Base-by-base conservation (phyloP, 2,113 vertebrate genomes). In the Xyrauchen texanus region DNA sequence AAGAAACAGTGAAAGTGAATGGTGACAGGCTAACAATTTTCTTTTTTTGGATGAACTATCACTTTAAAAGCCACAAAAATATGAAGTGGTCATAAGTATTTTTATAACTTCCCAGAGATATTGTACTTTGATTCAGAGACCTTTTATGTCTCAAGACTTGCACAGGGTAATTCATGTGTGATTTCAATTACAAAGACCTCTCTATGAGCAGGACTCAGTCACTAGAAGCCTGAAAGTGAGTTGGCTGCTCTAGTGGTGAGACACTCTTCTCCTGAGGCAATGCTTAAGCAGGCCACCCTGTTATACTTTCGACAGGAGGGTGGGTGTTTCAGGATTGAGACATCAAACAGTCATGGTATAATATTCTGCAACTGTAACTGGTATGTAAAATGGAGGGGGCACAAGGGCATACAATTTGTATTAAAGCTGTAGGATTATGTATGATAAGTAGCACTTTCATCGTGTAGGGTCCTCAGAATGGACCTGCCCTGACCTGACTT, bases 241-340 rank as follows among this genome's bases (percentile, higher is more conserved):
- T 9, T 70, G 80, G 47, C 80, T 82, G 87, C 82, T 76, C 68
- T 57, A 79, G 80, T 68, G 82, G 78, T 81, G 81, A 79, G 72
- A 68, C 79, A 78, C 63, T 76, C 57, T 80, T 85, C 11, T 74
- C 86, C 84, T 67, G 53, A 47, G 77, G 81, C 79, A 79, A 58
- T 46, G 51, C 66, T 69, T 72, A 51, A 7, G 8, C 73, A 69
- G 15, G 62, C 52, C 72, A 4, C 60, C 75, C 77, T 68, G 12
- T 13, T 60, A 58, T 65, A 63, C 79, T 83, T 87, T 71, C 78
- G 82, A 81, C 70, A 82, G 77, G 77, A 78, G 13, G 77, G 77
- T 78, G 66, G 53, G 76, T 72, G 77, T 67, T 70, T 76, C 64
- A 61, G 72, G 68, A 81, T 57, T 70, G 78, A 84, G 68, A 70